Evolutionary conservation across 2,797 vertebrate species (phyloP), one percentile per base, ranked within the genome.

Genomic region (Yasuhikotakia modesta): DNA sequence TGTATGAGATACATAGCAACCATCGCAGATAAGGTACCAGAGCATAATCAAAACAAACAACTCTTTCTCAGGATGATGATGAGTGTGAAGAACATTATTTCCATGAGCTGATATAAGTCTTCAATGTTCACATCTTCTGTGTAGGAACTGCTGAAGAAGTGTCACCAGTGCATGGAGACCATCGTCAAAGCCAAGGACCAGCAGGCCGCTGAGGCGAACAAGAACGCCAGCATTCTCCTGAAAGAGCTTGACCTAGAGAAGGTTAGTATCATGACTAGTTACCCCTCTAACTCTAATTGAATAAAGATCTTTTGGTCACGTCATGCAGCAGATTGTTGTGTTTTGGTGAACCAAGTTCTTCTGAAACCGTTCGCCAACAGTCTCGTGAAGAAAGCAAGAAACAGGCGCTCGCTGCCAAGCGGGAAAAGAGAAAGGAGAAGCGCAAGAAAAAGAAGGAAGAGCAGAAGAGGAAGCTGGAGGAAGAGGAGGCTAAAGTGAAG

Each of bases 121-220:
- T 66, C 13, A 6, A 46, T 32, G 4, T 79, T 30, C 4, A 60
- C n/a, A 66, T 27, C 0, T 66, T 52, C 11, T 43, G 60, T 86
- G 3, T 84, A 99, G 97, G 97, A 99, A 90, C 89, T 99, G 82
- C 88, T 99, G 85, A 99, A 99, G 90, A 99, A 99, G 88, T 99
- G 97, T 90, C 97, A 99, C 88, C 97, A 99, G 73, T 99, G 97
- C 90, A 98, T 99, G 96, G 97, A 99, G 91, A 99, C 97, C 2
- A 98, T 99, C 82, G 97, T 99, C 87, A 99, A 99, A 92, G 97
- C 97, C 91, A 99, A 99, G 95, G 97, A 99, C 90, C 97, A 99
- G 89, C 97, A 99, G 91, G 97, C 97, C 81, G 97, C 97, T 39
- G 97, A 99, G 90, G 97, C 97, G 66, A 99, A 99, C 89, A 99